A percentile compares a stretch with the other conserved stretches of the same genome.
Conservation (phyloP, 1,140 invertebrate genomes). For the Dreissena rostriformis region DNA sequence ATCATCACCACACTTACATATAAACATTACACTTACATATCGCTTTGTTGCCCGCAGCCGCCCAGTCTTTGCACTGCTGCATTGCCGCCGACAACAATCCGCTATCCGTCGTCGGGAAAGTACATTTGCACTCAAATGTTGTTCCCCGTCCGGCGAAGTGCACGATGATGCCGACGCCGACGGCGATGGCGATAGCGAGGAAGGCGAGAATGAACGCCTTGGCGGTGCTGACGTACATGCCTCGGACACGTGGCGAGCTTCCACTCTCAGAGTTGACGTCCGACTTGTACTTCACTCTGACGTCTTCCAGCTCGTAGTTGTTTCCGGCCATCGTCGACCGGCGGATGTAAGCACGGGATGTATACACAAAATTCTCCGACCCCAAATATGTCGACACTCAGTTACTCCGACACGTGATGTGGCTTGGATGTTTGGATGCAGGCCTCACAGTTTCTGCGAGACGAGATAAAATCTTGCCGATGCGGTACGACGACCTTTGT, state of each 20-base stretch:
- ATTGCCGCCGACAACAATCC: slow-evolving; percentile 6
- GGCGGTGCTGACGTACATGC: slow-evolving; percentile 37
- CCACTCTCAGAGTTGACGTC: neutral
- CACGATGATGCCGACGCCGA: slow-evolving; percentile 57
- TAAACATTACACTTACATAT: slow-evolving; percentile 39
- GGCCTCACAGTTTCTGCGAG: too few relatives aligned
- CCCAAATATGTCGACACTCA: too few relatives aligned
- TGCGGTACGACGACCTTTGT: too few relatives aligned
- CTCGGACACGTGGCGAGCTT: neutral
- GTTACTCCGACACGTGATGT: too few relatives aligned
- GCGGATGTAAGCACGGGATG: too few relatives aligned
- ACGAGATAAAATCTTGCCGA: too few relatives aligned
- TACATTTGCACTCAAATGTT: slow-evolving; percentile 44
- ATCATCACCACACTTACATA: too few relatives aligned
- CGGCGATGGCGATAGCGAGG: slow-evolving; percentile 43
- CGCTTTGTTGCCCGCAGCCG: slow-evolving; percentile 15
- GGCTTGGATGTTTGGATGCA: too few relatives aligned
- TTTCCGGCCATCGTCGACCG: neutral
- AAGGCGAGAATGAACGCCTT: slow-evolving; percentile 44
- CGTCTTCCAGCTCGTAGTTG: neutral
- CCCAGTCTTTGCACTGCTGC: slow-evolving; percentile 48
- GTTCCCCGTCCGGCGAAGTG: slow-evolving; percentile 45
- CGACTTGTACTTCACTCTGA: neutral
- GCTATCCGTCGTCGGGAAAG: slow-evolving; percentile 15
- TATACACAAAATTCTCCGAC: too few relatives aligned